A percentile compares a stretch with the other conserved stretches of the same genome.
phyloP scores from a whole-genome alignment of 1,140 invertebrate genomes.

The Zaprionus taronus region DNA sequence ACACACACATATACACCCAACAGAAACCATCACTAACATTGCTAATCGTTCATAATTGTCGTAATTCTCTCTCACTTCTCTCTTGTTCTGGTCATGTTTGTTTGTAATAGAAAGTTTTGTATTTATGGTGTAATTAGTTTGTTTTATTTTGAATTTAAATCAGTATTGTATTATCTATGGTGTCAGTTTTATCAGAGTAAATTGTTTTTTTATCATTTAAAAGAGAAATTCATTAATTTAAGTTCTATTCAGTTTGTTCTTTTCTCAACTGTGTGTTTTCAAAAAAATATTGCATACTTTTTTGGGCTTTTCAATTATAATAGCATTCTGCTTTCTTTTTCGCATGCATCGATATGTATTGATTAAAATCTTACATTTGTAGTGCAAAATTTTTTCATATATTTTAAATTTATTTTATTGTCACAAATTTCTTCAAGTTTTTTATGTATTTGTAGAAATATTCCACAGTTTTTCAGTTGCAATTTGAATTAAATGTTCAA shows the following conservation, averaged over 20 bases:
- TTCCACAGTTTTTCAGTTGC: not conserved
- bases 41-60: not conserved
- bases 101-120: too few relatives aligned
- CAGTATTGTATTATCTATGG: too few relatives aligned
- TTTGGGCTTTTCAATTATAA: not conserved
- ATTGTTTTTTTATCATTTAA: too few relatives aligned
- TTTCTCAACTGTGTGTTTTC: too few relatives aligned
- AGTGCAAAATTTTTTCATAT: not conserved
- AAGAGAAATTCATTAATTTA: too few relatives aligned
- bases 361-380: not conserved
- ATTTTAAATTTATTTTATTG: not conserved
- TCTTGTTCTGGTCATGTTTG: not conserved
- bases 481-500: too few relatives aligned
- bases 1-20: constrained; percentile 8
- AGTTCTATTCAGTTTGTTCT: too few relatives aligned
- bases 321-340: not conserved
- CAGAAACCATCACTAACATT: constrained; percentile 31
- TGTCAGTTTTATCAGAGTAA: too few relatives aligned
- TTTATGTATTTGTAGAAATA: not conserved
- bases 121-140: not conserved
- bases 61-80: not conserved
- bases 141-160: too few relatives aligned
- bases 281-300: constrained; percentile 8
- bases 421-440: too few relatives aligned
- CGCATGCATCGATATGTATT: not conserved